These are phyloP conservation scores for Cyclargus thomasi DNA, from an alignment of 1,140 invertebrate species.

Conservation along the genomic window DNA sequence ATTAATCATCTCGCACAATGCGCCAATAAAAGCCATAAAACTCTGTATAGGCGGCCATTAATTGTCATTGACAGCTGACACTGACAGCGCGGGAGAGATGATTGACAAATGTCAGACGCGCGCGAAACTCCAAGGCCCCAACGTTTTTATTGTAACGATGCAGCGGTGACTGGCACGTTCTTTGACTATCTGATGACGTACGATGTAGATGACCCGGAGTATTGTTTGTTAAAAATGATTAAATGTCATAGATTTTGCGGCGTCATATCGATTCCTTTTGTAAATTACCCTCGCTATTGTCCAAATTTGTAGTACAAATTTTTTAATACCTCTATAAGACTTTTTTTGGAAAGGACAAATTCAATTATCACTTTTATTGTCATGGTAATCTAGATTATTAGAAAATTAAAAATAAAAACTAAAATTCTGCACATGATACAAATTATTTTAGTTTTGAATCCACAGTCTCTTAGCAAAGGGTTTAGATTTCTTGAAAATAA, in stretches of 20 bases:
- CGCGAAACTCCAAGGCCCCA: slow-evolving; percentile 32
- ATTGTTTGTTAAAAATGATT: slow-evolving; percentile 13
- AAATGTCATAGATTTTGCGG: slow-evolving; percentile 13
- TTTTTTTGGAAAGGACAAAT: neutral
- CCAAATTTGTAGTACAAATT: neutral
- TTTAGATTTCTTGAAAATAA: too few relatives aligned
- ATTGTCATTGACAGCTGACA: slow-evolving; percentile 70
- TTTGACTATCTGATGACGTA: slow-evolving; percentile 19
- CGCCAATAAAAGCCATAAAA: slow-evolving; percentile 65
- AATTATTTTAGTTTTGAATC: too few relatives aligned
- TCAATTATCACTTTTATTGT: neutral
- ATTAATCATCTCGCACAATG: slow-evolving; percentile 66
- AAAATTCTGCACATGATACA: too few relatives aligned
- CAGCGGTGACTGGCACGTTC: slow-evolving; percentile 43
- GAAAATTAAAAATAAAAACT: neutral
- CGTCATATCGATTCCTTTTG: slow-evolving; percentile 8
- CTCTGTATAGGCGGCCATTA: slow-evolving; percentile 64
- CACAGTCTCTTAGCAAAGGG: too few relatives aligned
- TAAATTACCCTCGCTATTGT: slow-evolving; percentile 3
- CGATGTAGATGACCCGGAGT: neutral
- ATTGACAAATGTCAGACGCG: slow-evolving; percentile 69
- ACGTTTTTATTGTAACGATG: slow-evolving; percentile 43
- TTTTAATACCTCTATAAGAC: neutral
- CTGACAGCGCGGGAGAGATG: slow-evolving; percentile 41
- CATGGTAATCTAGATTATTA: neutral